These are phyloP conservation scores for Syrrhaptes paradoxus DNA, from an alignment of 2,113 vertebrate genomes.

Conservation along the genomic window DNA sequence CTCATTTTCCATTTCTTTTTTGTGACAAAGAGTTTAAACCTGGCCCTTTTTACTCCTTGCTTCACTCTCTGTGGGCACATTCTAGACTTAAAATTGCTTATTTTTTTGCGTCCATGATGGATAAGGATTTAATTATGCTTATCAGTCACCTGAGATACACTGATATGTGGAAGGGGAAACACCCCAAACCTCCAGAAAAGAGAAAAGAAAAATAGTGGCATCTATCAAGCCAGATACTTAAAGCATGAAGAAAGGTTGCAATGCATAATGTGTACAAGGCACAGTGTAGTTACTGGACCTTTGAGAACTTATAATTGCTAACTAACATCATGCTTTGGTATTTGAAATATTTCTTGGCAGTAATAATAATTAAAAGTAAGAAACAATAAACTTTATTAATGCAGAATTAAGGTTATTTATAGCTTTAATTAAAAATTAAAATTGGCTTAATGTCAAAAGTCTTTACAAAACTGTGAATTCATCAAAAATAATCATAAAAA, in stretches of 20 bases:
- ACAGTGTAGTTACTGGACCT: constrained; percentile 43
- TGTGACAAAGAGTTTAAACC: neutral
- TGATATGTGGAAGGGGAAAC: constrained; percentile 12
- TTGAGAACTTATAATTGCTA: constrained; percentile 68
- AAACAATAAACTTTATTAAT: constrained; percentile 77
- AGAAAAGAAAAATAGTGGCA: neutral
- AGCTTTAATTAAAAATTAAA: constrained; percentile 82
- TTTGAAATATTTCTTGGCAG: constrained; percentile 79
- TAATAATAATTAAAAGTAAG: constrained; percentile 69
- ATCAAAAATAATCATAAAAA: constrained; percentile 82
- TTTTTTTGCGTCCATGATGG: constrained; percentile 29
- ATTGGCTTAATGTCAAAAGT: constrained; percentile 72
- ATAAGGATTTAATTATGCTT: neutral
- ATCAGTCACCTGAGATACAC: neutral
- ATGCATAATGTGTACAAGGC: constrained; percentile 23
- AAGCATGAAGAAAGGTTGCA: neutral
- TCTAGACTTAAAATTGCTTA: neutral
- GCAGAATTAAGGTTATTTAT: constrained; percentile 80
- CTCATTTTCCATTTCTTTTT: neutral
- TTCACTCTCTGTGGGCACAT: neutral
- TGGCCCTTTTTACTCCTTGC: neutral
- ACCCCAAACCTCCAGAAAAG: neutral
- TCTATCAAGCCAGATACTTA: neutral
- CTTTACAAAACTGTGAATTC: constrained; percentile 78
- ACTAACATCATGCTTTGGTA: constrained; percentile 68